Evolutionary conservation across 2,888 invertebrate species (phyloP).

Genomic region (Eilema griseolum): DNA sequence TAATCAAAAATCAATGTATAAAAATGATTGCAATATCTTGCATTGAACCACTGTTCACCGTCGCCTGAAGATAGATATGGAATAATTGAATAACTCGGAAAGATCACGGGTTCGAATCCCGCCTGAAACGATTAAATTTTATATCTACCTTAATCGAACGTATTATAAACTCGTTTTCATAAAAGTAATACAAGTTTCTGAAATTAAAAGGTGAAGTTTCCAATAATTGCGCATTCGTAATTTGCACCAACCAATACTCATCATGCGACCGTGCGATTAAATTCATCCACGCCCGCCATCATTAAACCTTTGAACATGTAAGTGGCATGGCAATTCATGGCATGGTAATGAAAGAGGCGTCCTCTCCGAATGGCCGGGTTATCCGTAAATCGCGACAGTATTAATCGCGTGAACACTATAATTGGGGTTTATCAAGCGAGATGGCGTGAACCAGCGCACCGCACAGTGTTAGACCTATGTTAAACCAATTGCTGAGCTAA

Average conservation of each 20-base stretch:
- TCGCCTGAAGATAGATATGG: too few species aligned
- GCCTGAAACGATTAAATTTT: too few species aligned
- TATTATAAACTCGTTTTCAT: neutral
- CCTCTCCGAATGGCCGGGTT: constrained; percentile 74
- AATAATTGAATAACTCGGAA: too few species aligned
- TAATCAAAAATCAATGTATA: too few species aligned
- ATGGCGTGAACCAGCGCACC: constrained; percentile 65
- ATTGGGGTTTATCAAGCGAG: constrained; percentile 81
- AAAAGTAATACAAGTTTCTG: constrained; percentile 14
- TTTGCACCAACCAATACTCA: constrained; percentile 53
- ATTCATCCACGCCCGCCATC: constrained; percentile 61
- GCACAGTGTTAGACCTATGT: constrained; percentile 58
- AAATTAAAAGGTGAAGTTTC: constrained; percentile 43
- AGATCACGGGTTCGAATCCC: too few species aligned
- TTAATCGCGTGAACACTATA: constrained; percentile 79
- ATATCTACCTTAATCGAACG: too few species aligned
- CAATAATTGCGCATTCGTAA: constrained; percentile 62
- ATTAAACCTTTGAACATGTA: constrained; percentile 72
- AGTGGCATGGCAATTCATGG: constrained; percentile 72
- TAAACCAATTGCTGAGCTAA: constrained; percentile 62
- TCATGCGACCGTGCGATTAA: constrained; percentile 61
- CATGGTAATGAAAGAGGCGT: constrained; percentile 74
- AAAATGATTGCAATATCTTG: too few species aligned
- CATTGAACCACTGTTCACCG: too few species aligned
- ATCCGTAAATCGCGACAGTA: constrained; percentile 76